Percentiles rank a stretch among this genome's conserved stretches.
These are phyloP conservation scores for Neuroterus valhalla DNA, from an alignment of 1,140 invertebrate species.

Conservation along the genomic window DNA sequence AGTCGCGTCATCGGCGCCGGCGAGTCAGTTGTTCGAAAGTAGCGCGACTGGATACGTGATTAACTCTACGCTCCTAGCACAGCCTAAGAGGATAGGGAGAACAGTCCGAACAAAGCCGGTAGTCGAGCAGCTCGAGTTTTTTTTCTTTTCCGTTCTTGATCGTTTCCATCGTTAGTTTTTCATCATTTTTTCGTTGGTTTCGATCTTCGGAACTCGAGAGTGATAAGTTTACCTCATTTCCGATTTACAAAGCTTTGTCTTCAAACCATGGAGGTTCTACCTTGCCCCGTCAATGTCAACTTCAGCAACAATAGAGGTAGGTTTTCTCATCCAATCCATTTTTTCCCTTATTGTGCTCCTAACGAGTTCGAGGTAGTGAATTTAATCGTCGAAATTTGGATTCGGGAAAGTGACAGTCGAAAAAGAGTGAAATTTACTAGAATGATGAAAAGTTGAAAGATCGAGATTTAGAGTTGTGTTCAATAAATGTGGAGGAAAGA, in stretches of 20 bases:
- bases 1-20: conserved; percentile 64
- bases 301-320: conserved; percentile 71
- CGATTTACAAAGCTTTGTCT: background rate
- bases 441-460: too few relatives aligned
- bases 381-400: conserved; percentile 16
- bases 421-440: too few relatives aligned
- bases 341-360: conserved; percentile 25
- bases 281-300: conserved; percentile 70
- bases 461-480: too few relatives aligned
- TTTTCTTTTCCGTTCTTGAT: conserved; percentile 11
- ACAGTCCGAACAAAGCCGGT: conserved; percentile 33
- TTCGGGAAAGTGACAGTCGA: background rate
- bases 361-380: conserved; percentile 13
- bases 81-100: conserved; percentile 29
- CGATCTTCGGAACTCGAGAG: background rate
- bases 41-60: background rate
- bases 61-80: background rate
- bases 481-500: too few relatives aligned
- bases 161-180: background rate
- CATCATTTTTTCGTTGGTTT: background rate
- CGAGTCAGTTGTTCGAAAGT: conserved; percentile 61
- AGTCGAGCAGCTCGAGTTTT: background rate
- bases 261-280: conserved; percentile 66
- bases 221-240: conserved; percentile 3
- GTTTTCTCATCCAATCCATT: conserved; percentile 9